A percentile compares a stretch with the other conserved stretches of the same genome.
These are phyloP conservation scores for Andrena hattorfiana DNA, from an alignment of 2,888 invertebrate species.

Conservation along the genomic window DNA sequence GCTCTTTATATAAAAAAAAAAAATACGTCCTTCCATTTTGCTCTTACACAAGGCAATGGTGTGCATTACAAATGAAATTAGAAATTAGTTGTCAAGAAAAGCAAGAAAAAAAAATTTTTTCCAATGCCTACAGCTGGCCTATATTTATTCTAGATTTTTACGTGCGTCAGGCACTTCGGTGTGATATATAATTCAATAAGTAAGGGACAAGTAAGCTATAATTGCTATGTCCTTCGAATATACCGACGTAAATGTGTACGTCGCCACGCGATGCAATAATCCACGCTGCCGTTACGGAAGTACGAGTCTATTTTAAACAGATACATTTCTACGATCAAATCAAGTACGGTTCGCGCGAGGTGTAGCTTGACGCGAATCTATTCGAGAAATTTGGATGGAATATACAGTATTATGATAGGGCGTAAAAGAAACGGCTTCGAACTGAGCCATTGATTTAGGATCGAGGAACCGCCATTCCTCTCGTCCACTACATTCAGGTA, in stretches of 20 bases:
- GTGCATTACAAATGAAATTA: constrained; percentile 46
- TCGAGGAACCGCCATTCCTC: constrained; percentile 56
- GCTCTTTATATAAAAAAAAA: constrained; percentile 29
- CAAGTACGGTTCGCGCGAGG: constrained; percentile 47
- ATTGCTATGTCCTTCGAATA: constrained; percentile 50
- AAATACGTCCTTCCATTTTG: constrained; percentile 55
- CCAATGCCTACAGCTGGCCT: constrained; percentile 71
- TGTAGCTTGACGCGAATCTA: constrained; percentile 44
- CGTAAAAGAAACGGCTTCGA: constrained; percentile 66
- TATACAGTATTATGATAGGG: constrained; percentile 74
- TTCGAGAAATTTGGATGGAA: constrained; percentile 58
- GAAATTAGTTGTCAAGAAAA: constrained; percentile 37
- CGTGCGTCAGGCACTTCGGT: constrained; percentile 70
- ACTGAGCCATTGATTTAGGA: constrained; percentile 61
- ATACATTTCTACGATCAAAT: constrained; percentile 68
- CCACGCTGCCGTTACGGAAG: constrained; percentile 70
- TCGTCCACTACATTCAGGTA: constrained; percentile 73
- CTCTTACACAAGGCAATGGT: constrained; percentile 35
- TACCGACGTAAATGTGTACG: constrained; percentile 41
- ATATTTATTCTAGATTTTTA: constrained; percentile 70
- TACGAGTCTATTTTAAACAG: constrained; percentile 69
- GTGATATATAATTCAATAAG: constrained; percentile 73
- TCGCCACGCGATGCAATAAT: constrained; percentile 72
- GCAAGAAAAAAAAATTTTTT: constrained; percentile 35
- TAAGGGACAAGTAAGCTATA: constrained; percentile 37